Evolutionary conservation across 2,888 invertebrate species (phyloP).

Genomic region (Trachelus tabidus): DNA sequence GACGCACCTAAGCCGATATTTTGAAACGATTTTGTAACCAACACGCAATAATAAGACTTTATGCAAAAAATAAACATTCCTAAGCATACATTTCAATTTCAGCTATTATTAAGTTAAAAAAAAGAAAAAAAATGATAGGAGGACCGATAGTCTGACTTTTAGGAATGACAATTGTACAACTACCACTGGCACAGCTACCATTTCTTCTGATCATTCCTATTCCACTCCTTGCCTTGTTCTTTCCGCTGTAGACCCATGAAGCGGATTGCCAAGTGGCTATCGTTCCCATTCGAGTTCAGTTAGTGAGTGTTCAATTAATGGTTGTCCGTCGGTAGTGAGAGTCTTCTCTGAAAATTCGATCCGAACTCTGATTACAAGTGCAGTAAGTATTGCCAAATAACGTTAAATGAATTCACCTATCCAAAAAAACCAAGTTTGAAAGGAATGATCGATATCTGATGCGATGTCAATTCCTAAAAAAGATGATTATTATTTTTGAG

Average conservation of each 20-base stretch:
- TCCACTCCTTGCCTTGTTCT: not conserved
- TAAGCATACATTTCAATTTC: not conserved
- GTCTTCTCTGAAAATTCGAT: too few species aligned
- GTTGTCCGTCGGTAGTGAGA: too few species aligned
- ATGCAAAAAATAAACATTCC: not conserved
- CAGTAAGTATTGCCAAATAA: not conserved
- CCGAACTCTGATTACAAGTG: too few species aligned
- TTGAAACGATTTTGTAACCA: conserved; percentile 17
- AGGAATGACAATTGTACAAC: not conserved
- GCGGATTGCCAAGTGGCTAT: not conserved
- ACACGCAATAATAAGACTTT: not conserved
- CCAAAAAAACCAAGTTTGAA: too few species aligned
- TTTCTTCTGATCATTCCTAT: not conserved
- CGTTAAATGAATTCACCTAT: not conserved
- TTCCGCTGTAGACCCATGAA: not conserved
- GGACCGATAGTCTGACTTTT: not conserved
- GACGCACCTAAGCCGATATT: conserved; percentile 44
- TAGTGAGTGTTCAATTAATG: too few species aligned
- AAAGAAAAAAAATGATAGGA: not conserved
- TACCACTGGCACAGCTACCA: not conserved
- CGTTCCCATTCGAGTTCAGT: not conserved
- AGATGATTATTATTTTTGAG: too few species aligned
- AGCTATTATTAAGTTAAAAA: not conserved
- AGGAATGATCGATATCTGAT: too few species aligned
- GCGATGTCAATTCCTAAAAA: too few species aligned